phyloP scores from a whole-genome alignment of 1,140 invertebrate genomes.

The Gryon sp. region DNA sequence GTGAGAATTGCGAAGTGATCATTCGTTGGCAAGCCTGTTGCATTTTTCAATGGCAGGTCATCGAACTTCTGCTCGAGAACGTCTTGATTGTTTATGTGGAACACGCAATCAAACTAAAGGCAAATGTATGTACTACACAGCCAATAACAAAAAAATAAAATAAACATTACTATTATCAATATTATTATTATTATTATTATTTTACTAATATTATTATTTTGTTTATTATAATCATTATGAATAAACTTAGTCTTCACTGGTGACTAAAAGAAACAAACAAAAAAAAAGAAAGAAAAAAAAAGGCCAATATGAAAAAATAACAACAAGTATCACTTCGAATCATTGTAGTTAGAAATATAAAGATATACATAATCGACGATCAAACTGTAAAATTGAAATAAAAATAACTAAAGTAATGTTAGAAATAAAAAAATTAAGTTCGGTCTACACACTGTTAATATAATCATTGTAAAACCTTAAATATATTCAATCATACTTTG shows the following conservation, averaged over 20 bases:
- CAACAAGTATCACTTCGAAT: conserved; percentile 43
- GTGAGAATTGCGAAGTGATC: conserved; percentile 17
- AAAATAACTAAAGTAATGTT: conserved; percentile 28
- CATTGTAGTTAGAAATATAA: conserved; percentile 43
- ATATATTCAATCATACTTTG: conserved; percentile 31
- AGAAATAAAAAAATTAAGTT: conserved; percentile 35
- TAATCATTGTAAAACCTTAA: conserved; percentile 37
- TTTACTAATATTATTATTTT: neutral
- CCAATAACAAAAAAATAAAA: conserved; percentile 41
- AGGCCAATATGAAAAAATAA: conserved; percentile 21
- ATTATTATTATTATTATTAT: neutral
- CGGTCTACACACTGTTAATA: conserved; percentile 24
- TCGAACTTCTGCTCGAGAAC: conserved; percentile 36
- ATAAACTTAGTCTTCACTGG: neutral
- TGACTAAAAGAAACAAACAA: neutral
- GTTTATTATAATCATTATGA: neutral
- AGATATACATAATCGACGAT: conserved; percentile 43
- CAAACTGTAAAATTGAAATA: conserved; percentile 39
- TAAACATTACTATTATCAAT: conserved; percentile 22
- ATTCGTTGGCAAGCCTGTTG: conserved; percentile 50
- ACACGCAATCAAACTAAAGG: conserved; percentile 35
- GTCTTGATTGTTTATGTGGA: conserved; percentile 34
- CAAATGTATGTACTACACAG: conserved; percentile 35
- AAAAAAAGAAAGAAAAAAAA: conserved; percentile 16
- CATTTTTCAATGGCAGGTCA: conserved; percentile 42